A percentile compares a stretch with the other conserved stretches of the same genome.
Conservation (phyloP, 2,113 vertebrate genomes). For the Greenwoodochromis staneri region DNA sequence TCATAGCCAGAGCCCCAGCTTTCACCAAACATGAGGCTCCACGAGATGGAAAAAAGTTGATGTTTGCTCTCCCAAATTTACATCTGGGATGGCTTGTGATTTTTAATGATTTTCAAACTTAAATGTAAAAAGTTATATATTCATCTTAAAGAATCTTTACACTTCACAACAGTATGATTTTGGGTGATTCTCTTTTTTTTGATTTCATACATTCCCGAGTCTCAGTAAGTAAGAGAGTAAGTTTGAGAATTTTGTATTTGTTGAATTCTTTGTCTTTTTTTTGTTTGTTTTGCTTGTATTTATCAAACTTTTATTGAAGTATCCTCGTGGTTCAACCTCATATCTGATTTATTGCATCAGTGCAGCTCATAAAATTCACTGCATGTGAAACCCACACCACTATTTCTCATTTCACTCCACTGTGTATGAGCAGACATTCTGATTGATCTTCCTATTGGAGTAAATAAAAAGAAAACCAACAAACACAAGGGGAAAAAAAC, state of each 20-base stretch:
- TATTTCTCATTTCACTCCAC: not conserved
- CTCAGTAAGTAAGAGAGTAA: not conserved
- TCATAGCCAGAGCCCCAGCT: not conserved
- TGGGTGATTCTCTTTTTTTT: not conserved
- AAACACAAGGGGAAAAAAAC: not conserved
- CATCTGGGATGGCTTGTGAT: fast-evolving
- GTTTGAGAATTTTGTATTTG: not conserved
- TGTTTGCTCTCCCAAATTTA: not conserved
- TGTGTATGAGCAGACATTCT: not conserved
- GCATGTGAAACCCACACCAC: not conserved
- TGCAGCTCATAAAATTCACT: not conserved
- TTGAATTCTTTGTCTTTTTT: not conserved
- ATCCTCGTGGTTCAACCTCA: not conserved
- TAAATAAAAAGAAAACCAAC: not conserved
- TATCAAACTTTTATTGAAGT: not conserved
- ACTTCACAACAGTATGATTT: not conserved
- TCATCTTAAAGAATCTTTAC: not conserved
- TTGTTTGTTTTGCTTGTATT: not conserved
- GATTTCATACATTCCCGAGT: not conserved
- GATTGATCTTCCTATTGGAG: not conserved
- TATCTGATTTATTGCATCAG: conserved; percentile 2
- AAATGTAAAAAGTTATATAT: not conserved
- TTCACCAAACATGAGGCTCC: not conserved
- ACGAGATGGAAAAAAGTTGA: not conserved
- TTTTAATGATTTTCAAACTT: not conserved